These are phyloP conservation scores for Akabosia matsudoensis DNA, from an alignment of 1,140 invertebrate genomes.

Conservation along the genomic window DNA sequence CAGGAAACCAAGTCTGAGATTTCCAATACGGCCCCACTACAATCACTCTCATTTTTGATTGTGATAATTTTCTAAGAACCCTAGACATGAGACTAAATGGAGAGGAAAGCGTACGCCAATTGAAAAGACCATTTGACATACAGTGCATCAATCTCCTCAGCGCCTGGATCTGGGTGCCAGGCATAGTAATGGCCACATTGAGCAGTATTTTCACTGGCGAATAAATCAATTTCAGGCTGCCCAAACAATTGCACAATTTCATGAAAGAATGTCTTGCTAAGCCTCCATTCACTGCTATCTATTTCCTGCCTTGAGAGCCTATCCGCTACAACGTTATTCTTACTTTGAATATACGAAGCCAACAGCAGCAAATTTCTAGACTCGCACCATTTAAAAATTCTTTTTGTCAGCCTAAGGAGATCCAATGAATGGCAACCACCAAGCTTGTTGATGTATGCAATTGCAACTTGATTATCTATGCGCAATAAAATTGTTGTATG, in stretches of 20 bases:
- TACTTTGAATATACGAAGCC: not conserved
- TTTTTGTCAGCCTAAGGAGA: not conserved
- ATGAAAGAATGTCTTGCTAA: not conserved
- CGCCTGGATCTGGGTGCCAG: not conserved
- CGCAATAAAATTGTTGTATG: not conserved
- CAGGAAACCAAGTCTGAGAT: no score
- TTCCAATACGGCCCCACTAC: no score
- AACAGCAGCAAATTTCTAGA: not conserved
- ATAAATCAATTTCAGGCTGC: not conserved
- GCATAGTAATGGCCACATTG: not conserved
- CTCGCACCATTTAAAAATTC: constrained; percentile 4
- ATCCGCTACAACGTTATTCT: not conserved
- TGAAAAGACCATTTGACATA: not conserved
- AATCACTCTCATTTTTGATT: no score
- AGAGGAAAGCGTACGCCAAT: constrained; percentile 20
- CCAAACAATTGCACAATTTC: not conserved
- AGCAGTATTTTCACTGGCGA: not conserved
- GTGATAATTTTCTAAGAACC: constrained; percentile 12
- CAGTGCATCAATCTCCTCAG: not conserved
- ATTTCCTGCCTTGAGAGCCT: not conserved
- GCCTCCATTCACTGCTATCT: not conserved
- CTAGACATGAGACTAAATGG: constrained; percentile 22
- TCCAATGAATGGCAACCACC: constrained; percentile 13
- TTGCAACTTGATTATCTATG: constrained; percentile 21
- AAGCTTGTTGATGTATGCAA: constrained; percentile 29